Evolutionary conservation across 2,113 vertebrate genomes (phyloP).

Genomic region (Jaculus jaculus): DNA sequence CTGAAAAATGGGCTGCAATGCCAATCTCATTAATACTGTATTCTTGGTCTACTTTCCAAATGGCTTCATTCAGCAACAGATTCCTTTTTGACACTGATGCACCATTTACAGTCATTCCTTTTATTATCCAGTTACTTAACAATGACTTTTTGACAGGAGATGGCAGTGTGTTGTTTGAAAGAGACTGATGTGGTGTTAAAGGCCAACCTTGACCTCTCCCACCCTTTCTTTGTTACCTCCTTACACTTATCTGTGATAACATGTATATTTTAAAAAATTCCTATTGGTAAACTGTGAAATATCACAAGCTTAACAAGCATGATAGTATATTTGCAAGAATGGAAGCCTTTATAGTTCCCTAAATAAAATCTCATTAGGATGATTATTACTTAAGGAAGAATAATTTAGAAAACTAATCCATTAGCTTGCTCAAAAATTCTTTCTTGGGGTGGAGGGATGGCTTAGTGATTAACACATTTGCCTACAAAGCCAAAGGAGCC

Average conservation of each 20-base stretch:
- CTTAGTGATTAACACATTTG: no score
- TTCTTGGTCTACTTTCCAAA: slow-evolving; percentile 85
- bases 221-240: slow-evolving; percentile 84
- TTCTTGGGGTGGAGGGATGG: no score
- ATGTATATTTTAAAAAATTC: slow-evolving; percentile 69
- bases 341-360: slow-evolving; percentile 14
- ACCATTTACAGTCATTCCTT: slow-evolving; percentile 84
- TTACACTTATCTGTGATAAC: slow-evolving; percentile 80
- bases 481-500: no score
- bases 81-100: slow-evolving; percentile 91
- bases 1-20: slow-evolving; percentile 76
- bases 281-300: slow-evolving; percentile 69
- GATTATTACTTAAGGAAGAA: slow-evolving; percentile 28
- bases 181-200: slow-evolving; percentile 95
- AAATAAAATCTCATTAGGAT: slow-evolving; percentile 52
- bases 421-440: slow-evolving; percentile 42
- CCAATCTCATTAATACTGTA: slow-evolving; percentile 80
- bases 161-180: slow-evolving; percentile 88
- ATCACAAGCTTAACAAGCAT: slow-evolving; percentile 38
- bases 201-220: slow-evolving; percentile 86
- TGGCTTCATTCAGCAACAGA: slow-evolving; percentile 90
- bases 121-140: slow-evolving; percentile 84
- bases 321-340: slow-evolving; percentile 22
- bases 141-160: slow-evolving; percentile 88
- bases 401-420: neutral